Conservation (phyloP, 2,888 invertebrate genomes). For the Drosophila testacea region DNA sequence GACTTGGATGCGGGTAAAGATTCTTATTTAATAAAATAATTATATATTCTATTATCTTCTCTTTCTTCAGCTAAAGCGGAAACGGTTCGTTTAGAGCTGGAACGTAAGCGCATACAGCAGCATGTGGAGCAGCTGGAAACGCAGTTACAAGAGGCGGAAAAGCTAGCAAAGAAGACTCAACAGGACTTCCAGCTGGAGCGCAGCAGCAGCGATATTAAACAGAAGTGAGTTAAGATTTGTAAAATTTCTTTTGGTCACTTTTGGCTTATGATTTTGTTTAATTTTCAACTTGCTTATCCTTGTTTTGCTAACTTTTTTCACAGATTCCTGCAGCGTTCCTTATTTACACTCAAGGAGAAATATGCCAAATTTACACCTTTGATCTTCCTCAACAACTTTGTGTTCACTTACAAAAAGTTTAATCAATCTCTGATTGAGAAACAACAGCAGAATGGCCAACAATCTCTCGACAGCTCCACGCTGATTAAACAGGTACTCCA, state of each 20-base stretch:
- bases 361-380: slow-evolving; percentile 85
- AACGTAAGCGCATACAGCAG: slow-evolving; percentile 68
- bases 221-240: slow-evolving; percentile 66
- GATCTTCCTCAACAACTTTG: slow-evolving; percentile 83
- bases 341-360: slow-evolving; percentile 80
- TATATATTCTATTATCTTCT: neutral
- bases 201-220: slow-evolving; percentile 76
- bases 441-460: slow-evolving; percentile 23
- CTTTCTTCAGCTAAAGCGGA: slow-evolving; percentile 76
- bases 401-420: slow-evolving; percentile 80
- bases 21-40: neutral
- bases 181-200: slow-evolving; percentile 76
- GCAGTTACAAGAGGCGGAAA: slow-evolving; percentile 61
- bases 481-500: slow-evolving; percentile 43
- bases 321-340: slow-evolving; percentile 82
- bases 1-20: slow-evolving; percentile 81
- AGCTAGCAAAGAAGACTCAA: slow-evolving; percentile 52
- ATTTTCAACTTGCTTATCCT: too few species aligned
- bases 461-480: slow-evolving; percentile 29
- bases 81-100: slow-evolving; percentile 66
- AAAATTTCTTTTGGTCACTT: too few species aligned
- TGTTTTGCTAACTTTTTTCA: neutral
- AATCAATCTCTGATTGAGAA: slow-evolving; percentile 50
- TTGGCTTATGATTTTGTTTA: too few species aligned
- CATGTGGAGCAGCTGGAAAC: slow-evolving; percentile 55